A percentile compares a stretch with the other conserved stretches of the same genome.
These are phyloP conservation scores for Pterophyllum scalare DNA, from an alignment of 2,113 vertebrate species.

Conservation along the genomic window DNA sequence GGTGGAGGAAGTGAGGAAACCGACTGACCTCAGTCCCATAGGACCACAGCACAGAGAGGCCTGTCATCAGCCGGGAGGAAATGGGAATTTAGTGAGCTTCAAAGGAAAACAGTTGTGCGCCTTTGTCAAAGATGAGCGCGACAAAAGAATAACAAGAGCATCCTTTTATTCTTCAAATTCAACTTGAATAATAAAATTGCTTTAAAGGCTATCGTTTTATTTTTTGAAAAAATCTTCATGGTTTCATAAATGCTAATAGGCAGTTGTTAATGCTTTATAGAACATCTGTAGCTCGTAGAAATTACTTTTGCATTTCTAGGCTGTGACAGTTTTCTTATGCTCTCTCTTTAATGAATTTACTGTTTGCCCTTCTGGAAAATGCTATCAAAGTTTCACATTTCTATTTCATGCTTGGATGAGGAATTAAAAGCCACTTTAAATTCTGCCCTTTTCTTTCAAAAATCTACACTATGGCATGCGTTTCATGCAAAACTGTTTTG, in stretches of 20 bases:
- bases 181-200: background rate
- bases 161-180: background rate
- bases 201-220: background rate
- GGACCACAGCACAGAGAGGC: slow-evolving; percentile 30
- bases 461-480: rapidly evolving
- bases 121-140: background rate
- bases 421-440: background rate
- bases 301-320: background rate
- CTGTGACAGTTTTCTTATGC: background rate
- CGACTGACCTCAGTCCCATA: slow-evolving; percentile 49
- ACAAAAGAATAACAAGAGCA: background rate
- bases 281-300: background rate
- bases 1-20: slow-evolving; percentile 81
- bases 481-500: rapidly evolving
- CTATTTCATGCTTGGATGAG: background rate
- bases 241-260: background rate
- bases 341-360: background rate
- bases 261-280: background rate
- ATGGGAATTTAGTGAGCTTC: slow-evolving; percentile 5
- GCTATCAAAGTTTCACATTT: background rate
- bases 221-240: background rate
- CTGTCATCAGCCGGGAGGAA: slow-evolving; percentile 44
- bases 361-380: background rate
- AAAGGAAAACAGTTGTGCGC: background rate
- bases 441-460: background rate